Percentiles rank a stretch among this genome's conserved stretches.
These are phyloP conservation scores for Mythimna lalbum DNA, from an alignment of 2,888 invertebrate genomes.

Conservation along the genomic window DNA sequence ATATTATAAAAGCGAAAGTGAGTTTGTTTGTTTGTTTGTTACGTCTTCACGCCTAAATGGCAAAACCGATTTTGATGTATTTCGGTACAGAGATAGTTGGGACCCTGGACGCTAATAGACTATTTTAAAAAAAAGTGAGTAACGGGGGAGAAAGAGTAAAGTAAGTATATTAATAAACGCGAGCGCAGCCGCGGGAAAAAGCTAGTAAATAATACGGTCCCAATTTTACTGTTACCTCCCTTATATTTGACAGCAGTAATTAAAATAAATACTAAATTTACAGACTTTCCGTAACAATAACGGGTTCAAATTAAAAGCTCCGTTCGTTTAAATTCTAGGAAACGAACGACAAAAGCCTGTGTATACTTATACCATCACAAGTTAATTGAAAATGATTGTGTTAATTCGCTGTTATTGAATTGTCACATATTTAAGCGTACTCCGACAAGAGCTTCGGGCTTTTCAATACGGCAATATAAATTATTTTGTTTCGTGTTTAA, in stretches of 20 bases:
- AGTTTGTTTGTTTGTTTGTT: too few species aligned
- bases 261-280: conserved; percentile 23
- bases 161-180: too few species aligned
- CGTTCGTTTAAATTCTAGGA: conserved; percentile 26
- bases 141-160: too few species aligned
- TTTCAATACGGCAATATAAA: conserved; percentile 1
- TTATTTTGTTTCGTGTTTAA: conserved; percentile 17
- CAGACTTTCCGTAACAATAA: conserved; percentile 18
- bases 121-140: too few species aligned
- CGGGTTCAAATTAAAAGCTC: conserved; percentile 21
- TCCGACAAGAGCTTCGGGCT: conserved; percentile 1
- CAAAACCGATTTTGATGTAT: too few species aligned
- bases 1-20: too few species aligned
- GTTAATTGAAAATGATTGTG: conserved; percentile 40
- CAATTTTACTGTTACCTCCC: background rate
- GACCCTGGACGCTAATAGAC: too few species aligned
- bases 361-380: conserved; percentile 19
- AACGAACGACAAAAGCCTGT: conserved; percentile 20
- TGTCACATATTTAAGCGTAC: conserved; percentile 24
- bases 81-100: too few species aligned
- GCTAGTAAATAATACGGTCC: too few species aligned
- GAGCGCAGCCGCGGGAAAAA: too few species aligned
- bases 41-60: too few species aligned
- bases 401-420: conserved; percentile 41
- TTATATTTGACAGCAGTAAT: conserved; percentile 12